Evolutionary conservation across 2,797 vertebrate genomes (phyloP), one percentile per base, ranked within the genome.

Genomic region (Spea hammondii): DNA sequence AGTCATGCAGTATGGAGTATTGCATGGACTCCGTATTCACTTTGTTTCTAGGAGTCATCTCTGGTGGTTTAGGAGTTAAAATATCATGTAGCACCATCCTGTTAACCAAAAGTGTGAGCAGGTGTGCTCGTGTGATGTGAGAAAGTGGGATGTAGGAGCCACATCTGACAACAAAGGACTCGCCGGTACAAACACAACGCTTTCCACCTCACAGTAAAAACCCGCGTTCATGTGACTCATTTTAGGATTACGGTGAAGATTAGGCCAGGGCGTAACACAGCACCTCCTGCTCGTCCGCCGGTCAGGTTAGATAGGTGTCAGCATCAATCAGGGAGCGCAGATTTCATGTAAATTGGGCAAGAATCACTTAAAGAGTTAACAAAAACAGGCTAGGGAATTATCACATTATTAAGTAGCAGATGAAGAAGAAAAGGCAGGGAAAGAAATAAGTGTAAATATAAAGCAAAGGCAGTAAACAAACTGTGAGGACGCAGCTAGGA

Each of bases 91-190:
- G 32, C 4, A 17, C 50, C 12, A 71, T 13, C 8, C 9, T 71
- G 46, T 46, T 32, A 6, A 44, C 69, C 50, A 12, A 14, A 54
- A 32, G 17, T 53, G 5, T 10, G 45, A n/a, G 54, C 69, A 72
- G 49, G 44, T 65, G 69, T 6, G n/a, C 60, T 13, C 11, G 44
- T 60, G 72, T 80, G 57, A 75, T 11, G 73, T 66, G 73, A 75
- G 73, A 53, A 64, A 60, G 70, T 49, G 48, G 11, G 44, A 68
- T 4, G 60, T 46, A 65, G n/a, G 50, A 7, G 32, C 46, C 14
- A 32, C 50, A 44, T 8, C 48, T 5, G 10, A n/a, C 64, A 70
- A 70, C 65, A 57, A 59, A 17, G 8, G 11, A 70, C n/a, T 48
- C 51, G 65, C 13, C 17, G 47, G 53, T 14, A 62, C 49, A 57